Evolutionary conservation across 2,888 invertebrate species (phyloP).

Genomic region (Branchipolynoe longqiensis): DNA sequence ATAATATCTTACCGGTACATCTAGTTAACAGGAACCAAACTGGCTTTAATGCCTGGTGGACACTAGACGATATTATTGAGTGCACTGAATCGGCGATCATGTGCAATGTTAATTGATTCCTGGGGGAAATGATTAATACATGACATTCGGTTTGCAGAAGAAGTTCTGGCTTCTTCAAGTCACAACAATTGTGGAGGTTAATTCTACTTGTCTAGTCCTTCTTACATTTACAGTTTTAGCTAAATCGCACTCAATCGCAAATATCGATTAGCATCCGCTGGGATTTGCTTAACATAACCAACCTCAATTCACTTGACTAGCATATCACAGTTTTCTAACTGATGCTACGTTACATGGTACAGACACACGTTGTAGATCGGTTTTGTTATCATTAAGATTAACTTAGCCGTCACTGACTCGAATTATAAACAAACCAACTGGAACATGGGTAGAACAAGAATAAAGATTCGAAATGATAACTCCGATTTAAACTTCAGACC

Average conservation of each 20-base stretch:
- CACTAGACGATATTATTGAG: too few relatives aligned
- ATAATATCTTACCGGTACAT: constrained; percentile 16
- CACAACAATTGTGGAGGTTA: too few relatives aligned
- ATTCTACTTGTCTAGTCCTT: too few relatives aligned
- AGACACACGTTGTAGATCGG: neutral
- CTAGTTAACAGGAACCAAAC: neutral
- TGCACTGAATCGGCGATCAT: too few relatives aligned
- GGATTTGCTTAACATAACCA: neutral
- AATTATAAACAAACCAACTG: neutral
- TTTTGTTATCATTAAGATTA: neutral
- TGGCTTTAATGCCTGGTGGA: too few relatives aligned
- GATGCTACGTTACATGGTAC: constrained; percentile 5
- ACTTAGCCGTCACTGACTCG: neutral
- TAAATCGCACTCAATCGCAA: too few relatives aligned
- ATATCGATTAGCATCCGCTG: too few relatives aligned
- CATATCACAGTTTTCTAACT: constrained; percentile 43
- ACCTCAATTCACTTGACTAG: constrained; percentile 7
- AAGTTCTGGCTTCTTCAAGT: too few relatives aligned
- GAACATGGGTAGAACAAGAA: neutral
- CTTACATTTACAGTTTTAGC: too few relatives aligned
- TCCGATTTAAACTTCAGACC: neutral
- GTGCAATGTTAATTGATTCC: too few relatives aligned
- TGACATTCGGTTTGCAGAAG: too few relatives aligned
- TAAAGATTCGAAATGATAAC: neutral
- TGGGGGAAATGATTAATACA: too few relatives aligned